Evolutionary conservation across 2,113 vertebrate genomes (phyloP).

Genomic region (Dermatemys mawii): DNA sequence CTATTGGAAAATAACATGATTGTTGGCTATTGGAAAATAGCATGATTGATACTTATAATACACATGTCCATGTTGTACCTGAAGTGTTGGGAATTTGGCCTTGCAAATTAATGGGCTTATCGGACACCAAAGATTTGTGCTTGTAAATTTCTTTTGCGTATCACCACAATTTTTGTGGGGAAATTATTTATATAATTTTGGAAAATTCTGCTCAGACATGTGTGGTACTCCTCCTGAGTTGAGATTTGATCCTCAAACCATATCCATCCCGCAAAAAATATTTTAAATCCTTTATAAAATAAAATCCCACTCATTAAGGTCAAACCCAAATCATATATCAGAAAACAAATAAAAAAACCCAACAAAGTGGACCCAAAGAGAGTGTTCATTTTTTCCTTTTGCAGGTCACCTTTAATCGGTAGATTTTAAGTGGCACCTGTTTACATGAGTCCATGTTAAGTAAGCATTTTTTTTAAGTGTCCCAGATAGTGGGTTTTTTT

Average conservation of each 20-base stretch:
- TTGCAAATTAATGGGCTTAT: constrained; percentile 39
- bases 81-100: background rate
- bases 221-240: background rate
- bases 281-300: background rate
- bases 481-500: background rate
- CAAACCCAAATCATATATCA: background rate
- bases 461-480: background rate
- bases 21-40: too few species aligned
- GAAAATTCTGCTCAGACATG: background rate
- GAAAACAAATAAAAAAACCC: background rate
- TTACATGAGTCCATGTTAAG: background rate
- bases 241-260: background rate
- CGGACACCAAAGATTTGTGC: constrained; percentile 1
- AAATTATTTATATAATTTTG: background rate
- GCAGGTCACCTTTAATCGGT: background rate
- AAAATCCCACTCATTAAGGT: background rate
- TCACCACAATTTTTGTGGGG: background rate
- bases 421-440: background rate
- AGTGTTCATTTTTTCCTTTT: background rate
- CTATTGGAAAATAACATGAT: background rate
- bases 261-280: background rate
- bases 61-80: constrained; percentile 5
- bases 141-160: background rate
- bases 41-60: background rate
- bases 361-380: background rate